phyloP scores from a whole-genome alignment of 2,888 invertebrate genomes.

The Parnassius mnemosyne region DNA sequence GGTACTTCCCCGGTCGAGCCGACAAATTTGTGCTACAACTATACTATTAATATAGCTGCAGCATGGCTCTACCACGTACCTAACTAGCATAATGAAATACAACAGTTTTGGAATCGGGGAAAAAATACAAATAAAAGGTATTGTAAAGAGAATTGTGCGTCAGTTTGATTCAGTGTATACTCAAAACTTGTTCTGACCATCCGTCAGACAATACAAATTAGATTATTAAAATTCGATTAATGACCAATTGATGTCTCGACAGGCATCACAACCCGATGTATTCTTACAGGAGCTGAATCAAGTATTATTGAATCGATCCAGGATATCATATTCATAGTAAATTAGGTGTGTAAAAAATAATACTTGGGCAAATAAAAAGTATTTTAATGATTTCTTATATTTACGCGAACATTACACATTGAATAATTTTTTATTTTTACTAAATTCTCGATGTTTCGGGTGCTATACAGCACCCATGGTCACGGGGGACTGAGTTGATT shows the following conservation, averaged over 20 bases:
- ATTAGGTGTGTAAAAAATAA: no score
- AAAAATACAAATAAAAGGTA: background rate
- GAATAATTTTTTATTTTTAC: no score
- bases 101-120: background rate
- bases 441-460: no score
- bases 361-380: no score
- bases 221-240: slow-evolving; percentile 24
- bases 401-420: no score
- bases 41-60: no score
- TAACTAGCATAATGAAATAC: slow-evolving; percentile 21
- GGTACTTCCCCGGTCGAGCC: no score
- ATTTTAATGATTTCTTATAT: no score
- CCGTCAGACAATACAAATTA: slow-evolving; percentile 11
- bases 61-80: background rate
- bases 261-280: slow-evolving; percentile 23
- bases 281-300: slow-evolving; percentile 32
- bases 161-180: background rate
- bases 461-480: no score
- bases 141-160: no score
- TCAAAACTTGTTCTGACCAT: background rate
- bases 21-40: no score
- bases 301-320: slow-evolving; percentile 36
- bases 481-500: no score
- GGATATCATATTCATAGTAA: slow-evolving; percentile 29
- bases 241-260: slow-evolving; percentile 22